Evolutionary conservation across 2,888 invertebrate species (phyloP), one percentile per base, ranked within the genome.

Genomic region (Kuschelorhynchus macadamiae): DNA sequence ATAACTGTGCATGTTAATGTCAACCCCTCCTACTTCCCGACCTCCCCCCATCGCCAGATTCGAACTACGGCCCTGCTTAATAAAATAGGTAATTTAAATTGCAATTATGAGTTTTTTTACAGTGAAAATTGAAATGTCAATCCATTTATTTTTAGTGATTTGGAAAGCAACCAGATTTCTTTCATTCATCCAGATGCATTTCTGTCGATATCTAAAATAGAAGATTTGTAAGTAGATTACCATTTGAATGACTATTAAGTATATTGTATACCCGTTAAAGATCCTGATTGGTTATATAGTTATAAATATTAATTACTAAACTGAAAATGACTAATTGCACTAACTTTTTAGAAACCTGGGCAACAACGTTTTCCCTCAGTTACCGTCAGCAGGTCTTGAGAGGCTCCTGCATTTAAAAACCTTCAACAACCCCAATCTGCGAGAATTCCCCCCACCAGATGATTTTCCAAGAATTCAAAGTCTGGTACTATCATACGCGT

Each of bases 401-500:
- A 89, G 89, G 1, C 85, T 97, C 63, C 86, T 92, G 42, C 94
- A 95, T 79, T 87, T 97, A 74, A 96, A 96, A 85, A 94, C 95
- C 25, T 96, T 95, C 86, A 95, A 96, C 85, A 97, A 97, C 86
- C 94, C 94, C 0, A 88, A 91, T 74, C 86, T 97, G 71, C 87
- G 91, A 41, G 93, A 94, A 77, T 97, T 97, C 83, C 97, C 96
- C 25, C 88, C 92, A 0, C 94, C 96, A 0, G 92, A 93, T 72
- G 87, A 90, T 57, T 95, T 97, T 84, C 97, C 96, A 0, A 86
- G 92, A 32, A 93, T 97, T 71, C 91, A 93, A 85, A 92, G 91
- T 9, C 86, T 97, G 79, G 91, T 94, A 39, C 85, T 97, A 36
- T 94, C 96, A 0, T 97, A 97, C 84, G 97, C 97, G 73, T 98